Evolutionary conservation across 2,888 invertebrate species (phyloP).

Genomic region (Drosophila kambysellisi): DNA sequence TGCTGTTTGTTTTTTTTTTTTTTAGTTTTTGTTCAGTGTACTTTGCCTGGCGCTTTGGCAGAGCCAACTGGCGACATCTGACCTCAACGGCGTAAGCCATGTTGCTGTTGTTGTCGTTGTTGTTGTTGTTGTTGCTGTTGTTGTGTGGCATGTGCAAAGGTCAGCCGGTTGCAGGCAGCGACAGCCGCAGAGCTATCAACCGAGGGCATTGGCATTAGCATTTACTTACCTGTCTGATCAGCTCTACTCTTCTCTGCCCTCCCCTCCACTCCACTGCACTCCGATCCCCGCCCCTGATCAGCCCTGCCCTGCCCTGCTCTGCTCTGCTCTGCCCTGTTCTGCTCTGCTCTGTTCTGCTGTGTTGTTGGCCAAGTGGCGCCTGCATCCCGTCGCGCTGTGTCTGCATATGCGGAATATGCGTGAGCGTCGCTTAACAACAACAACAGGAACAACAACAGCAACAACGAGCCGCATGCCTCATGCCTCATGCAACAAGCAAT

Average conservation of each 20-base stretch:
- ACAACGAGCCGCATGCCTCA: slow-evolving; percentile 27
- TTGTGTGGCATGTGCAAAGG: slow-evolving; percentile 78
- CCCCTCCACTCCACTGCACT: not conserved
- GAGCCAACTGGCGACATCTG: slow-evolving; percentile 53
- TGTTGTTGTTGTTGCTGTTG: slow-evolving; percentile 21
- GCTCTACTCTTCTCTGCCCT: not conserved
- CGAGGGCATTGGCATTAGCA: slow-evolving; percentile 64
- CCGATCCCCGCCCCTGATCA: not conserved
- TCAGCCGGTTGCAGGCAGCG: slow-evolving; percentile 70
- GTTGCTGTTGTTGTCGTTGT: slow-evolving; percentile 30
- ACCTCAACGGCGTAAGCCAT: slow-evolving; percentile 34
- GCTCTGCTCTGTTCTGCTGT: slow-evolving; percentile 24
- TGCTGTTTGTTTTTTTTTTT: not conserved
- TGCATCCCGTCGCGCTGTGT: slow-evolving; percentile 85
- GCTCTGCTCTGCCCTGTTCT: not conserved
- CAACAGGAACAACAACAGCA: slow-evolving; percentile 3
- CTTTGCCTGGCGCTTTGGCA: slow-evolving; percentile 30
- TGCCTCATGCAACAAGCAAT: slow-evolving; percentile 33
- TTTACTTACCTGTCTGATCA: slow-evolving; percentile 51
- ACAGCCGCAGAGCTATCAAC: slow-evolving; percentile 10
- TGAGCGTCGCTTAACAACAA: slow-evolving; percentile 67
- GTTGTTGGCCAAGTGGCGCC: slow-evolving; percentile 83
- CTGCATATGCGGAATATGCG: slow-evolving; percentile 84
- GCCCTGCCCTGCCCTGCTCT: not conserved
- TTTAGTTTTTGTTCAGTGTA: slow-evolving; percentile 10